phyloP scores from a whole-genome alignment of 2,888 invertebrate genomes.

The Drosophila histrio region DNA sequence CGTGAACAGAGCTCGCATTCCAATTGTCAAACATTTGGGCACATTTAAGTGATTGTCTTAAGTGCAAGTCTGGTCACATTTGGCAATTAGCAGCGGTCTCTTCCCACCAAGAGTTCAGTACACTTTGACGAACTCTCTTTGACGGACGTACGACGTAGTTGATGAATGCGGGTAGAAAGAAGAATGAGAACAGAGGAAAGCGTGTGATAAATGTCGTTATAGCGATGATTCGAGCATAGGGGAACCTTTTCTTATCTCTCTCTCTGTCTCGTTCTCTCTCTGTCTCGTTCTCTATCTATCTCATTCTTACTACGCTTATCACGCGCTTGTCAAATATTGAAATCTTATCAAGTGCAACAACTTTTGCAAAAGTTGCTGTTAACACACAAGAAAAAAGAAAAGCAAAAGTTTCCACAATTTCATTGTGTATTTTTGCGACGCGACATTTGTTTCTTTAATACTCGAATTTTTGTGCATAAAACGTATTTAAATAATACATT shows the following conservation, averaged over 20 bases:
- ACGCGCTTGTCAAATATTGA: slow-evolving; percentile 38
- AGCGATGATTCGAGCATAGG: background rate
- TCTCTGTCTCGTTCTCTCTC: background rate
- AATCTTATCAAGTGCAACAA: slow-evolving; percentile 52
- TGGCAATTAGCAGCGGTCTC: background rate
- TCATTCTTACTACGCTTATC: slow-evolving; percentile 26
- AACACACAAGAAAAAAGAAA: slow-evolving; percentile 11
- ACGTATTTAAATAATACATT: background rate
- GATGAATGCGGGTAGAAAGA: slow-evolving; percentile 9
- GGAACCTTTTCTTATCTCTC: slow-evolving; percentile 22
- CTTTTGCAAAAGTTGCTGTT: slow-evolving; percentile 26
- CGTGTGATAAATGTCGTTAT: slow-evolving; percentile 18
- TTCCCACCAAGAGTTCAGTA: slow-evolving; percentile 23
- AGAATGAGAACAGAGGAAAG: slow-evolving; percentile 1
- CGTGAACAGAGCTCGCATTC: slow-evolving; percentile 1
- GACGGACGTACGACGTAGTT: slow-evolving; percentile 23
- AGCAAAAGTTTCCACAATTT: slow-evolving; percentile 31
- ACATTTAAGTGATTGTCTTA: slow-evolving; percentile 8
- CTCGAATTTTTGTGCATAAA: background rate
- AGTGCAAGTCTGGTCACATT: slow-evolving; percentile 33
- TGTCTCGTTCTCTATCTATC: background rate
- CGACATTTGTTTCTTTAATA: slow-evolving; percentile 22
- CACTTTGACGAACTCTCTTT: slow-evolving; percentile 33
- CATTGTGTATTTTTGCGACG: slow-evolving; percentile 48
- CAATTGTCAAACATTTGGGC: background rate